Evolutionary conservation across 2,888 invertebrate genomes (phyloP).

Genomic region (Microlaimidae sp.): DNA sequence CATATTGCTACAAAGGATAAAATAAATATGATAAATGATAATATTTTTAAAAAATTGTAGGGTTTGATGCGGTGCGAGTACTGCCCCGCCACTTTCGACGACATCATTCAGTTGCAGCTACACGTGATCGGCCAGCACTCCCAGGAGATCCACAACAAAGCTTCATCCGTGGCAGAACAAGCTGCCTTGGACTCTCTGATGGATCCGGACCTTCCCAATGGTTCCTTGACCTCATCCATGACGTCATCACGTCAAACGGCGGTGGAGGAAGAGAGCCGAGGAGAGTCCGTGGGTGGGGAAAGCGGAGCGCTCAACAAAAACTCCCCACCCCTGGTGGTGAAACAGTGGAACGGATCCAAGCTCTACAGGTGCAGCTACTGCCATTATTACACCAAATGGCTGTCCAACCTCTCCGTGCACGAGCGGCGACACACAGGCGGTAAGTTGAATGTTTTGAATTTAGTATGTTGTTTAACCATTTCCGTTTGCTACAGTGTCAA

Average conservation of each 20-base stretch:
- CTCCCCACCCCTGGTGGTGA: background rate
- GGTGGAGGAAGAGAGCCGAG: background rate
- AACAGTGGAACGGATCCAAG: slow-evolving; percentile 40
- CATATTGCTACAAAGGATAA: too few relatives aligned
- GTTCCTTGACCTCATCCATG: background rate
- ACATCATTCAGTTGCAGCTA: slow-evolving; percentile 38
- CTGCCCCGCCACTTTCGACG: slow-evolving; percentile 38
- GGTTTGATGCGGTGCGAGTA: slow-evolving; percentile 29
- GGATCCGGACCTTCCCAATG: too few relatives aligned
- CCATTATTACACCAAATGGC: slow-evolving; percentile 67
- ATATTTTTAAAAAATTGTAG: too few relatives aligned
- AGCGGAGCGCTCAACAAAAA: background rate
- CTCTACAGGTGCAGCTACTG: slow-evolving; percentile 76
- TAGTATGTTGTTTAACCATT: too few relatives aligned
- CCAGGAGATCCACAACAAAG: slow-evolving; percentile 6
- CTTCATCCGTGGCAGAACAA: slow-evolving; percentile 15
- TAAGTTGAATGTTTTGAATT: slow-evolving; percentile 15
- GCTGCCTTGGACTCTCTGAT: slow-evolving; percentile 5
- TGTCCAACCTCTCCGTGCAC: slow-evolving; percentile 76
- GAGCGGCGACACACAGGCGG: slow-evolving; percentile 57
- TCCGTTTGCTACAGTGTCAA: too few relatives aligned
- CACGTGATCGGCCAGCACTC: slow-evolving; percentile 41
- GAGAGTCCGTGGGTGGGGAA: background rate
- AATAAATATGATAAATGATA: too few relatives aligned
- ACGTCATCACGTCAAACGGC: background rate